Conservation (phyloP, 1,140 invertebrate species). For the Camponotus floridanus region DNA sequence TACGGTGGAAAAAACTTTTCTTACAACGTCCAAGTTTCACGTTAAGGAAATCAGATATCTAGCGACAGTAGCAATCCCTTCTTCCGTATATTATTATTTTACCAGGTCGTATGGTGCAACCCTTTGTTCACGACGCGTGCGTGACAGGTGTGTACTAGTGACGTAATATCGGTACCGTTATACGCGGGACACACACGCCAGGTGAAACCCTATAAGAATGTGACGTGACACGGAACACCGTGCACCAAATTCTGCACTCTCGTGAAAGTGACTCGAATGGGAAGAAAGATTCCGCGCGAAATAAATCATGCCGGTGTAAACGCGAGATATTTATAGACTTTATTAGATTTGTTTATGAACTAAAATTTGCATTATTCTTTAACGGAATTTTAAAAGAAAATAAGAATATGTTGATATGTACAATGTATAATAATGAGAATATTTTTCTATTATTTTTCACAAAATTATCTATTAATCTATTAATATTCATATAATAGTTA, state of each 20-base stretch:
- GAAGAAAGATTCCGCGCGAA: constrained; percentile 8
- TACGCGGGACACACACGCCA: constrained; percentile 50
- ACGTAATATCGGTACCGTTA: constrained; percentile 83
- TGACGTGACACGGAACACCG: constrained; percentile 59
- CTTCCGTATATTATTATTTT: constrained; percentile 66
- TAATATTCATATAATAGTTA: too few relatives aligned
- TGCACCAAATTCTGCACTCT: constrained; percentile 74
- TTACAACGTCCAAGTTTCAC: constrained; percentile 62
- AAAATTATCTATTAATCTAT: too few relatives aligned
- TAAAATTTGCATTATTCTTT: constrained; percentile 14
- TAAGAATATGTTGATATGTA: not conserved
- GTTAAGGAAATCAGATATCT: constrained; percentile 81
- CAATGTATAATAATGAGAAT: not conserved
- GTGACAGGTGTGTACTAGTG: constrained; percentile 81
- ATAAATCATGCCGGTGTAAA: constrained; percentile 1
- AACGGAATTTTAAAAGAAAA: not conserved
- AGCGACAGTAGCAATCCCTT: constrained; percentile 64
- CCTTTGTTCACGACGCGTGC: constrained; percentile 76
- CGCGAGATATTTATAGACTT: constrained; percentile 50
- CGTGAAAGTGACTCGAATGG: constrained; percentile 79
- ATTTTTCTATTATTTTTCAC: not conserved
- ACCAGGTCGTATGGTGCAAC: constrained; percentile 66
- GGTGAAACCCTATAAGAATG: constrained; percentile 79
- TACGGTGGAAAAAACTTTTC: constrained; percentile 14
- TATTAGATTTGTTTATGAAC: constrained; percentile 25